Conservation (phyloP, 2,113 vertebrate species). For the Heptranchias perlo region DNA sequence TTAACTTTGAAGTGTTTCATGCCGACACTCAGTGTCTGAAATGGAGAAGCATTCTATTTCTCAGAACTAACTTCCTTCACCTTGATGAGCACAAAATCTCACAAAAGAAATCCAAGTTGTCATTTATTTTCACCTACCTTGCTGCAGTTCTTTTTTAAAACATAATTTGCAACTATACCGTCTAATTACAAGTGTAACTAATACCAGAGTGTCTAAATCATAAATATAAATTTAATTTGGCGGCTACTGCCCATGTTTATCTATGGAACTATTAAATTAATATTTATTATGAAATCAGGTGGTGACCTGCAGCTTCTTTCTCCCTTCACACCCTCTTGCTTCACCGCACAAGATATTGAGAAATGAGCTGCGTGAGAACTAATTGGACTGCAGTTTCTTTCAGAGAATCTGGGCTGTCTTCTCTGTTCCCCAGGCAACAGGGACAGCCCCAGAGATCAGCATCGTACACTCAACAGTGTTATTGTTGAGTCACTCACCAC, state of each 20-base stretch:
- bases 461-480: neutral
- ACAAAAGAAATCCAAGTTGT: neutral
- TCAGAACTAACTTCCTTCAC: neutral
- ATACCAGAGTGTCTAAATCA: neutral
- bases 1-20: neutral
- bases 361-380: neutral
- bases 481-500: neutral
- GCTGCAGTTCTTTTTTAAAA: neutral
- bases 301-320: neutral
- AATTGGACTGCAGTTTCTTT: neutral
- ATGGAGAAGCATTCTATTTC: neutral
- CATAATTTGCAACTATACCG: neutral
- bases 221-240: neutral
- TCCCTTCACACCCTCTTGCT: neutral
- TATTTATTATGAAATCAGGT: neutral
- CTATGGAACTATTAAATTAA: neutral
- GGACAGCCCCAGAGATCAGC: neutral
- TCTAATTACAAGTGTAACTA: neutral
- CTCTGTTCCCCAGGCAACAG: conserved; percentile 7
- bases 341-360: neutral
- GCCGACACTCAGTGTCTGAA: neutral
- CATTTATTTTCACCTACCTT: neutral
- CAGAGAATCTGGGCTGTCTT: neutral
- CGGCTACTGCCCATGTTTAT: neutral
- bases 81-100: neutral